phyloP scores from a whole-genome alignment of 2,888 invertebrate genomes.

The Ctena decussata region DNA sequence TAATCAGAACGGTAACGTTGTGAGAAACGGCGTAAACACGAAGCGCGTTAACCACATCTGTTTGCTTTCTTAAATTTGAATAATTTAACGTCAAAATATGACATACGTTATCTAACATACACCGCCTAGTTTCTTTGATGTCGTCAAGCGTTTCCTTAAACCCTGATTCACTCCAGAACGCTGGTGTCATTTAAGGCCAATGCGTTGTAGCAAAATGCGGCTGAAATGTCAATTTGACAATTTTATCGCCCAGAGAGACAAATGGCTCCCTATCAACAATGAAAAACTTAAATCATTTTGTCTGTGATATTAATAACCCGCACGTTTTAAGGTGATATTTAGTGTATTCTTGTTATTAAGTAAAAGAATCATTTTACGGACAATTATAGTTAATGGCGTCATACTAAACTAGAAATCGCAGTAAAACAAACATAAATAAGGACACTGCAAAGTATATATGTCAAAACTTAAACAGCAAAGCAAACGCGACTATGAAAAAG shows the following conservation, averaged over 20 bases:
- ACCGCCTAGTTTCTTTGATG: conserved; percentile 17
- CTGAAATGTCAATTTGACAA: conserved; percentile 10
- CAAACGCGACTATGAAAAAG: too few relatives aligned
- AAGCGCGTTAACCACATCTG: conserved; percentile 11
- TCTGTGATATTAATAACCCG: conserved; percentile 2
- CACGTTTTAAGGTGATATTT: conserved; percentile 14
- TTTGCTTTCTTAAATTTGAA: conserved; percentile 8
- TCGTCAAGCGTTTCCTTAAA: conserved; percentile 7
- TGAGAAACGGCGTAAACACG: not conserved
- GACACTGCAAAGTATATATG: not conserved
- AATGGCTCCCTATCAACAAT: conserved; percentile 5
- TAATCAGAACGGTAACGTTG: not conserved
- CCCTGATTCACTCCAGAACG: conserved; percentile 2
- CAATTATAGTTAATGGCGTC: conserved; percentile 11
- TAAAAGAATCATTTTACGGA: conserved; percentile 8
- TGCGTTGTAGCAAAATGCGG: conserved; percentile 1
- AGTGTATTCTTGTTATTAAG: conserved; percentile 10
- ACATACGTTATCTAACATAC: conserved; percentile 14
- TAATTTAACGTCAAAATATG: conserved; percentile 12
- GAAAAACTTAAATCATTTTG: conserved; percentile 16
- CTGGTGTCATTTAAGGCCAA: conserved; percentile 1
- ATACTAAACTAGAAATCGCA: not conserved
- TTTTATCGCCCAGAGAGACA: conserved; percentile 13
- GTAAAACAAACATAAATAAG: conserved; percentile 8
- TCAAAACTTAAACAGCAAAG: too few relatives aligned